Evolutionary conservation across 1,140 invertebrate species (phyloP), one percentile per base, ranked within the genome.

Genomic region (Apis dorsata): DNA sequence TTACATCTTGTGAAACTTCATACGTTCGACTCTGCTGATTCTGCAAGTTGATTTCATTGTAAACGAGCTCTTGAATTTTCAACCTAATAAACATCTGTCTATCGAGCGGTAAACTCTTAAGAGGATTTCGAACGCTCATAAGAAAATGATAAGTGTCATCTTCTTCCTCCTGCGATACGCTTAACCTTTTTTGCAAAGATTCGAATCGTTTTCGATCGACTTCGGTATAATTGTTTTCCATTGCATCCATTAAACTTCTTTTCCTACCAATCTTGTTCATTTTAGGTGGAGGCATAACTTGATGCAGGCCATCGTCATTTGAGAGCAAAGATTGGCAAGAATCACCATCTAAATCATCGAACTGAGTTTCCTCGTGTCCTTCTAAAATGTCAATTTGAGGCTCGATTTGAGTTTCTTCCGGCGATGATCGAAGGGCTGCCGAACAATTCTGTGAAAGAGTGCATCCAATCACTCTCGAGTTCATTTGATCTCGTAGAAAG

Each of bases 71-170:
- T 77, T 92, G 92, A n/a, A 92, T 92, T 76, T 92, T 92, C 1
- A 92, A 71, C n/a, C 92, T 81, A 9, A 92, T 88, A 55, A 88
- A 92, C 87, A 92, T 90, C 65, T 92, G 91, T 19, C 92, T 83
- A n/a, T 91, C 90, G 24, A 91, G 87, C 7, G 92, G 90, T 34
- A 92, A 75, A 69, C 90, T 92, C 28, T 90, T 87, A 51, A 92
- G 51, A 0, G 91, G 91, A 73, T 90, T 92, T 17, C 90, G 78
- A 0, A 93, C 86, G 79, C 92, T 93, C 91, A 93, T 91, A 0
- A 92, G 85, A 66, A 92, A 92, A 44, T 92, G 91, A 80, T 92
- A 92, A 74, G 91, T 91, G 21, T 92, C 88, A 72, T 92, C 92
- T 19, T 91, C 88, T 13, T 91, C 85, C 15, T 91, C 90, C 34